Conservation (phyloP, 2,888 invertebrate species). For the Seladonia tumulorum region DNA sequence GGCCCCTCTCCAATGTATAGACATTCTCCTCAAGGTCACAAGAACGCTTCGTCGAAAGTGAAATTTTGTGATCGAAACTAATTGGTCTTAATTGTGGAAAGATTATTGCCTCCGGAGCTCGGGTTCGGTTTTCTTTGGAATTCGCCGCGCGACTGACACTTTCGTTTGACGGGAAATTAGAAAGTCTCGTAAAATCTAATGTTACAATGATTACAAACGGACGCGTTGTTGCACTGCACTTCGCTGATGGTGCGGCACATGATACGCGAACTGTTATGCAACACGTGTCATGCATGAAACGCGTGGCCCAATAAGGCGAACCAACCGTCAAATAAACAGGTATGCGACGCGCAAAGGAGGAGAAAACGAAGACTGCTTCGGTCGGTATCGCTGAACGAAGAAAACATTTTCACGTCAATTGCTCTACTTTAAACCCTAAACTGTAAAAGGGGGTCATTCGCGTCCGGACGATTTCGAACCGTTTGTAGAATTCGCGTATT, state of each 20-base stretch:
- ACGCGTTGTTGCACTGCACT: slow-evolving; percentile 13
- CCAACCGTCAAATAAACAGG: slow-evolving; percentile 12
- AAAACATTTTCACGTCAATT: not conserved
- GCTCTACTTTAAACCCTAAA: not conserved
- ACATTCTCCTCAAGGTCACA: slow-evolving; percentile 1
- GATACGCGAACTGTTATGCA: slow-evolving; percentile 49
- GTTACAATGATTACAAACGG: slow-evolving; percentile 35
- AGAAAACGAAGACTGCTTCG: not conserved
- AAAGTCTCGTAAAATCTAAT: slow-evolving; percentile 57
- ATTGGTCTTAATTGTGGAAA: not conserved
- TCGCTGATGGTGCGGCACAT: slow-evolving; percentile 14
- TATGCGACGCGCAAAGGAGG: too few relatives aligned
- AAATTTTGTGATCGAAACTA: not conserved
- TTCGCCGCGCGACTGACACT: slow-evolving; percentile 16
- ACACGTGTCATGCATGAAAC: slow-evolving; percentile 41
- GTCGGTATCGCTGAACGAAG: not conserved
- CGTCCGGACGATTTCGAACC: too few relatives aligned
- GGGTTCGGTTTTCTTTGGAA: too few relatives aligned
- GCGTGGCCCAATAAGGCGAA: slow-evolving; percentile 2
- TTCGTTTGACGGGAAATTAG: slow-evolving; percentile 40
- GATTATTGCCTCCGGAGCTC: not conserved
- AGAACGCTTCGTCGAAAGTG: slow-evolving; percentile 25
- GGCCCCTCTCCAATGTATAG: not conserved
- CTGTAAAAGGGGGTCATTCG: not conserved
- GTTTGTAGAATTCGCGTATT: too few relatives aligned